Evolutionary conservation across 2,113 vertebrate genomes (phyloP).

Genomic region (Seriola quinqueradiata): DNA sequence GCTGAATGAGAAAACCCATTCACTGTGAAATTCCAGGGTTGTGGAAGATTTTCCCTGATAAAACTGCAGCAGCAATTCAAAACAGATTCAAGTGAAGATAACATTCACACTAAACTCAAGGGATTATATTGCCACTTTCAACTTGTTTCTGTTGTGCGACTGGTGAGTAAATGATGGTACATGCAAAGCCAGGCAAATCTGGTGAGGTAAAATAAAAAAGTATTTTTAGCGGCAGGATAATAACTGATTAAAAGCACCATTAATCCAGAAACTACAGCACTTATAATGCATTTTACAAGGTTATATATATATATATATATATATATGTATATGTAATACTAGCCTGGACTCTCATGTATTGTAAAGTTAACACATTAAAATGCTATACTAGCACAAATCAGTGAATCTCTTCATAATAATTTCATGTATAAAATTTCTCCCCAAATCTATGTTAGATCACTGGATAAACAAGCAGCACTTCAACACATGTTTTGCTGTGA

Average conservation of each 20-base stretch:
- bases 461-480: slow-evolving; percentile 34
- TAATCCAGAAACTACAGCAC: not conserved
- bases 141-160: slow-evolving; percentile 22
- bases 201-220: not conserved
- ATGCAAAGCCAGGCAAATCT: slow-evolving; percentile 2
- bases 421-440: not conserved
- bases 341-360: not conserved
- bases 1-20: slow-evolving; percentile 63
- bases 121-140: slow-evolving; percentile 39
- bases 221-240: not conserved
- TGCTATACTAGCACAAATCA: not conserved
- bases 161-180: slow-evolving; percentile 20
- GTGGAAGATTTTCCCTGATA: slow-evolving; percentile 58
- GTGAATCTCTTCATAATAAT: slow-evolving; percentile 16
- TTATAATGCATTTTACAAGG: not conserved
- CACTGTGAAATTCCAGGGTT: slow-evolving; percentile 63
- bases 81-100: slow-evolving; percentile 56
- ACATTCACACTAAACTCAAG: slow-evolving; percentile 42
- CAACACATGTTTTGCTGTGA: not conserved
- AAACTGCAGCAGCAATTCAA: slow-evolving; percentile 37
- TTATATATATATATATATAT: not conserved
- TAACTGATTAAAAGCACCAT: not conserved
- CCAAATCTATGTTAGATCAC: slow-evolving; percentile 12
- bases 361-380: slow-evolving; percentile 8
- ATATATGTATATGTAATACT: not conserved